Evolutionary conservation across 2,113 vertebrate genomes (phyloP), one percentile per base, ranked within the genome.

Genomic region (Channa maculata): DNA sequence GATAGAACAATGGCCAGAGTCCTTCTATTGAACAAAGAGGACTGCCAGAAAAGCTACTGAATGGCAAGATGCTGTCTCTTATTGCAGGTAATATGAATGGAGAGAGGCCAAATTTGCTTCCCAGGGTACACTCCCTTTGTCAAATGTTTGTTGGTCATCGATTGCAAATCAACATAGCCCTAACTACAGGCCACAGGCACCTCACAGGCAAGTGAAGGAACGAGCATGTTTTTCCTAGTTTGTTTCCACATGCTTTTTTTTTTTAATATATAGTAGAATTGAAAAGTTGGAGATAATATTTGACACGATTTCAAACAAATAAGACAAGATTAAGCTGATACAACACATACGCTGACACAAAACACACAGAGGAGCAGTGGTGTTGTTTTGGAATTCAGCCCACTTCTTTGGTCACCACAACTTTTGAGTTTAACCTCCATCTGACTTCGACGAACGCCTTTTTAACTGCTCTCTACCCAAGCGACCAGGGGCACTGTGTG

Each of bases 1-100:
- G 85, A 85, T 79, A 87, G 90, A 92, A 92, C 91, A 92, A 93
- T 93, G 85, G 85, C 74, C 59, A 37, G 74, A 86, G 86, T 86
- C 66, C 81, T 82, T 75, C 71, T 67, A 36, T 64, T 76, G 77
- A 80, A 93, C 87, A 89, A 89, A 86, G 83, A 78, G 8, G 52
- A 72, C 71, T 75, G 76, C 72, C 78, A 80, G 72, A 82, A 24
- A 75, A 81, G 39, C 49, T n/a, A 33, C 36, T 70, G 70, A 74
- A 74, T 65, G 57, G 54, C 33, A 50, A 83, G 72, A 81, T 77
- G 63, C 74, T 80, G 77, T 84, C 80, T 71, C 52, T 71, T 86
- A 77, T n/a, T 79, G 38, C 50, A 75, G 62, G 82, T 75, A 38
- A 71, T 74, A 41, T 66, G 60, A 65, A 87, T 84, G 80, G 55